Base-by-base conservation (phyloP, 2,113 vertebrate genomes). In the Pachypanchax playfairii region DNA sequence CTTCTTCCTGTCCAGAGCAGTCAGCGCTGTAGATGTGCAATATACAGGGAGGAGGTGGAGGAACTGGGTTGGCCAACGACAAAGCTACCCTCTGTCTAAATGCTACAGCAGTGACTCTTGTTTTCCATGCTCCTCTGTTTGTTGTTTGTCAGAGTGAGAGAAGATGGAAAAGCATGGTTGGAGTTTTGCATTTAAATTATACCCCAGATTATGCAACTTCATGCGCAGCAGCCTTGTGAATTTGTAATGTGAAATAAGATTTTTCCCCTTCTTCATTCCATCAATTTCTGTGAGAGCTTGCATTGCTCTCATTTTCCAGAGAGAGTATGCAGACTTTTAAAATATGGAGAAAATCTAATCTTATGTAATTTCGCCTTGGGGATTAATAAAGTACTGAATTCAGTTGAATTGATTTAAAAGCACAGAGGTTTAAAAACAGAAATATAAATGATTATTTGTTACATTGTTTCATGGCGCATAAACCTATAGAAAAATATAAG, bases 181-280 rank as follows among this genome's bases (percentile, higher is more conserved):
- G 79, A 82, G 64, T n/a, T 85, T 75, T 79, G 81, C 79, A 77
- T 87, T 83, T 77, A 82, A 85, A 88, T 84, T 41, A 74, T 60
- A 55, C 22, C 33, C 52, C 48, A 59, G 71, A 83, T 83, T 79
- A 79, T 69, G 69, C 68, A 75, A 77, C 57, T 84, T 82, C 72
- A 69, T 71, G 77, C 65, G 73, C 52, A 48, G 75, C 68, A 29
- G 12, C 33, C 62, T 11, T 53, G 13, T 61, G 76, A 67, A 79
- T 82, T 68, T 66, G 53, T 78, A 66, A 81, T 78, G 68, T 0
- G 39, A 64, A 78, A 83, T 56, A 76, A 76, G 36, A 73, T 26
- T 6, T 26, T 59, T 33, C 4, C 53, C 38, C 51, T 42, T 75
- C 57, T 73, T 65, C 60, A 78, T 84, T 70, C 46, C 62, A 83